Conservation (phyloP, 2,797 vertebrate species). For the Lemur catta region DNA sequence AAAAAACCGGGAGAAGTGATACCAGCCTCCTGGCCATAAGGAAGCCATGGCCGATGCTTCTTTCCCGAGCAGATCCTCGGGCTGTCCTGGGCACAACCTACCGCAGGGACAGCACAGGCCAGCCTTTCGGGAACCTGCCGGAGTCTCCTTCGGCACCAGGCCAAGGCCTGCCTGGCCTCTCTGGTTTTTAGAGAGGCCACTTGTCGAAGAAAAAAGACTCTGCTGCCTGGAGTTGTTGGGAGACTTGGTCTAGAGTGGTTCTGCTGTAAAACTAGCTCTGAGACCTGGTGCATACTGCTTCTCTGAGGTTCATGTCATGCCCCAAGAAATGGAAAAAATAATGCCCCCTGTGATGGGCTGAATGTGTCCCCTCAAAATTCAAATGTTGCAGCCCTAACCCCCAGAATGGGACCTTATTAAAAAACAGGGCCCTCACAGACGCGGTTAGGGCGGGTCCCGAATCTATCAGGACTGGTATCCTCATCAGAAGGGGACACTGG, state of each 20-base stretch:
- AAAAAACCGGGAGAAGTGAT: neutral
- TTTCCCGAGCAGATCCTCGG: neutral
- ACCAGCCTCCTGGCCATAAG: accelerated
- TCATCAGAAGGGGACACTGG: neutral
- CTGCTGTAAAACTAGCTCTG: neutral
- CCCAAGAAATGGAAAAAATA: neutral
- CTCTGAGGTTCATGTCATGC: neutral
- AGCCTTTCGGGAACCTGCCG: accelerated
- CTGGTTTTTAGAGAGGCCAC: neutral
- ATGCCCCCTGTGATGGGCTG: accelerated
- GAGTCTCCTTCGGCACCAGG: no score
- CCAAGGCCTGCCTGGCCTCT: neutral
- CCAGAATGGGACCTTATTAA: neutral
- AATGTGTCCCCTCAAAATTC: neutral
- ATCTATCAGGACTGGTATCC: neutral
- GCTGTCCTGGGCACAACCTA: no score
- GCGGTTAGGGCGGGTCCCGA: neutral
- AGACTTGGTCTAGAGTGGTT: neutral
- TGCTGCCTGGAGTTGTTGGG: no score
- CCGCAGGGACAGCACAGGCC: accelerated
- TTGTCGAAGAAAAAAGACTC: neutral
- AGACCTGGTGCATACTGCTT: neutral
- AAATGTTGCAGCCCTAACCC: neutral
- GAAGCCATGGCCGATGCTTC: accelerated
- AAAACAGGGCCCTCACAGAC: neutral